A percentile compares a stretch with the other conserved stretches of the same genome.
Conservation (phyloP, 2,113 vertebrate species). For the Rissa tridactyla region DNA sequence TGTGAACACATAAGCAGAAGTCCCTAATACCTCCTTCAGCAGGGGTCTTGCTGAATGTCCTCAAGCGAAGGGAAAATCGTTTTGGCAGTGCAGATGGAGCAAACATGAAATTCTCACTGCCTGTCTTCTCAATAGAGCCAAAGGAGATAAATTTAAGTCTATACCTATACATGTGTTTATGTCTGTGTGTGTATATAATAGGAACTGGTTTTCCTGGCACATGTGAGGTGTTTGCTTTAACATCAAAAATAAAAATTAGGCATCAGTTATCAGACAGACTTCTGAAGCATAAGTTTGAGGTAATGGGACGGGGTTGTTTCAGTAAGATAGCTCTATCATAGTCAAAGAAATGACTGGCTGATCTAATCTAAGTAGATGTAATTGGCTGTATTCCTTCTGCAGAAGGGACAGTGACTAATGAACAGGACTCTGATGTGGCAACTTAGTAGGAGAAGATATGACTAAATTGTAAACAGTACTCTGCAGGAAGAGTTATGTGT, state of each 20-base stretch:
- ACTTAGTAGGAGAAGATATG: background rate
- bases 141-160: background rate
- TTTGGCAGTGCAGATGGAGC: background rate
- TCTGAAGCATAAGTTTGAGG: background rate
- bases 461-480: background rate
- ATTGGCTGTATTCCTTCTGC: background rate
- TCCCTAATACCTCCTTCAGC: background rate
- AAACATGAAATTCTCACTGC: background rate
- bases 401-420: background rate
- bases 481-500: background rate
- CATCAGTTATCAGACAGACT: background rate
- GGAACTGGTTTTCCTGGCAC: background rate
- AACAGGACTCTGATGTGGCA: background rate
- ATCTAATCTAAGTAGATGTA: background rate
- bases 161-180: background rate
- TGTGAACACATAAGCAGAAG: background rate
- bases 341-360: background rate
- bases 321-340: background rate
- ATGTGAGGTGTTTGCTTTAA: background rate
- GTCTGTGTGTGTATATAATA: background rate
- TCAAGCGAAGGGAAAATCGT: background rate
- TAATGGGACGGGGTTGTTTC: background rate
- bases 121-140: background rate
- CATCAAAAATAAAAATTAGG: background rate
- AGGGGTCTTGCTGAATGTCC: background rate